Evolutionary conservation across 2,797 vertebrate species (phyloP), one percentile per base, ranked within the genome.

Genomic region (Etheostoma nigrum): DNA sequence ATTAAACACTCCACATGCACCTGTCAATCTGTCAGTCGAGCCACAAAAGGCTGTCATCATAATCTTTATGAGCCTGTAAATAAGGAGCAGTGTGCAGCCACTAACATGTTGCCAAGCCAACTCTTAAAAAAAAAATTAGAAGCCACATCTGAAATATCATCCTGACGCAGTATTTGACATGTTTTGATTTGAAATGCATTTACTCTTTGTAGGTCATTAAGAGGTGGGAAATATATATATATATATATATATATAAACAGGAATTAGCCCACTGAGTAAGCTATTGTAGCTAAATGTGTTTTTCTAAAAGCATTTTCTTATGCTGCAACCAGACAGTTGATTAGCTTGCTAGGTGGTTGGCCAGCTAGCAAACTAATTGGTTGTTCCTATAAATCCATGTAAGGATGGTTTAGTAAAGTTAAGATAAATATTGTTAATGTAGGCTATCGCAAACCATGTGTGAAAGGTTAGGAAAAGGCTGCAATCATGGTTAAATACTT

Each of bases 11-110:
- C 49, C 59, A 74, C 61, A n/a, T 55, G 66, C 81, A 89, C 67
- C 75, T 84, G 74, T 91, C 79, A 79, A 15, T 82, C 78, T 84
- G 65, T 85, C 71, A 71, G 65, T 74, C 21, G 64, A 60, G 54
- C 51, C 44, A 44, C 5, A 10, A 63, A 73, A 67, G 42, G 49
- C 79, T 78, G 67, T 83, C 79, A 63, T 76, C 70, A 44, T 70
- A 44, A 76, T 58, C 65, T 86, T 86, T 79, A 90, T 75, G 77
- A 81, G 78, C 83, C 66, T 42, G 45, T 87, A 82, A 89, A 87
- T 74, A 78, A 83, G 76, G 67, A 81, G 64, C 58, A 78, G 65
- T 77, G 79, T 53, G 82, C 30, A 70, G 21, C 72, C 64, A 58
- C 52, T 44, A 64, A 48, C 64, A 66, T 74, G 76, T 84, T 77